A percentile compares a stretch with the other conserved stretches of the same genome.
phyloP scores from a whole-genome alignment of 1,140 invertebrate genomes.

The Lasaia peninsularis region DNA sequence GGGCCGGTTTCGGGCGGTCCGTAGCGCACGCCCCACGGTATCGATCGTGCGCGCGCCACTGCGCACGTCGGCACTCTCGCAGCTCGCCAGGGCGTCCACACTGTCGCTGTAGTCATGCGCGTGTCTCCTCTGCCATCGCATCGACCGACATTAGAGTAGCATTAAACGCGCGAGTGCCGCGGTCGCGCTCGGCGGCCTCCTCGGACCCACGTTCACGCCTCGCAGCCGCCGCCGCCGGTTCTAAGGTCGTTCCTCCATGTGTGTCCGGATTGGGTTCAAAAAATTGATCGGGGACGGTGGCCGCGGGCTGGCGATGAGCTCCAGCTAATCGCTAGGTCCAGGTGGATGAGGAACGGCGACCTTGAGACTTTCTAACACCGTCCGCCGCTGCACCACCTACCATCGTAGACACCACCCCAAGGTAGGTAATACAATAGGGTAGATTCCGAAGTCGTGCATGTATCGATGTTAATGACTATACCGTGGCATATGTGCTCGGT shows the following conservation, averaged over 20 bases:
- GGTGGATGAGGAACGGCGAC: constrained; percentile 44
- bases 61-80: constrained; percentile 34
- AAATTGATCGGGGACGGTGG: constrained; percentile 44
- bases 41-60: constrained; percentile 50
- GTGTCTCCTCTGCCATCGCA: constrained; percentile 47
- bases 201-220: constrained; percentile 38
- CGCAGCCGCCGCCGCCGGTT: constrained; percentile 40
- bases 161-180: constrained; percentile 62
- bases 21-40: constrained; percentile 50
- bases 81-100: constrained; percentile 38
- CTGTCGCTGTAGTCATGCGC: constrained; percentile 56
- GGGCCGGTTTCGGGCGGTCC: constrained; percentile 36
- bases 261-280: constrained; percentile 38
- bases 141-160: constrained; percentile 51
- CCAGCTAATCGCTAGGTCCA: constrained; percentile 44
- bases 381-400: constrained; percentile 31
- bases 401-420: constrained; percentile 34
- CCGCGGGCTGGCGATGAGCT: constrained; percentile 43
- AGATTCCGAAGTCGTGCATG: background rate
- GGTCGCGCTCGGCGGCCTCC: constrained; percentile 52
- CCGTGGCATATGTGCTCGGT: constrained; percentile 27
- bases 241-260: constrained; percentile 45
- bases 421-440: constrained; percentile 29
- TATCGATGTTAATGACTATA: background rate
- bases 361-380: constrained; percentile 28